Conservation (phyloP, 2,113 vertebrate species). For the Cyanoramphus novaezelandiae region DNA sequence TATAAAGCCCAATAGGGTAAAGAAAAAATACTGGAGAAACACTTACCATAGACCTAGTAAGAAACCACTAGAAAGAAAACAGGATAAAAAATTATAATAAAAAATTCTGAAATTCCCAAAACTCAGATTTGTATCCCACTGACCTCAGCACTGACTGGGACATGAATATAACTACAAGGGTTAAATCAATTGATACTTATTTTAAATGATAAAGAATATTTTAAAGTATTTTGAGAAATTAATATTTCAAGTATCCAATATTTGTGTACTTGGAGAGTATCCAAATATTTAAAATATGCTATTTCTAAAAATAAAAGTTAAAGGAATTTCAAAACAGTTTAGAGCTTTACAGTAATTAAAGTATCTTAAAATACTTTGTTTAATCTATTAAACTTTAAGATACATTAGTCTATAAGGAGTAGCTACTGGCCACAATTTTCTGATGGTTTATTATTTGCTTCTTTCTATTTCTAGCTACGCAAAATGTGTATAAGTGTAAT, state of each 20-base stretch:
- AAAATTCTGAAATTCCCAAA: background rate
- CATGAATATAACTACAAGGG: background rate
- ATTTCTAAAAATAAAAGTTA: background rate
- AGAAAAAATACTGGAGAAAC: background rate
- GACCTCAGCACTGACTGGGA: background rate
- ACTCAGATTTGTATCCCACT: background rate
- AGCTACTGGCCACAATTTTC: background rate
- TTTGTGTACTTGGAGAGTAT: background rate
- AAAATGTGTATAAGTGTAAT: background rate
- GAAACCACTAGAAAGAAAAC: background rate
- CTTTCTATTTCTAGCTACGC: background rate
- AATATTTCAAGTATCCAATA: background rate
- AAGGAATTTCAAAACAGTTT: background rate
- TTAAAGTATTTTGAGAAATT: background rate
- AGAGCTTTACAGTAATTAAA: background rate
- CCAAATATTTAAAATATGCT: background rate
- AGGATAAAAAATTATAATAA: rapidly evolving
- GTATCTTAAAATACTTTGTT: background rate
- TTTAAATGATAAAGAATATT: background rate
- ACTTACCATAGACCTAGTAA: background rate
- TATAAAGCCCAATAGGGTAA: background rate
- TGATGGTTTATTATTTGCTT: background rate
- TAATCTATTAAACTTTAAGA: background rate
- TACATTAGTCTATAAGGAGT: background rate
- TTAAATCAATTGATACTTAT: background rate